These are phyloP conservation scores for Diglossa brunneiventris DNA, from an alignment of 2,113 vertebrate species.

Conservation along the genomic window DNA sequence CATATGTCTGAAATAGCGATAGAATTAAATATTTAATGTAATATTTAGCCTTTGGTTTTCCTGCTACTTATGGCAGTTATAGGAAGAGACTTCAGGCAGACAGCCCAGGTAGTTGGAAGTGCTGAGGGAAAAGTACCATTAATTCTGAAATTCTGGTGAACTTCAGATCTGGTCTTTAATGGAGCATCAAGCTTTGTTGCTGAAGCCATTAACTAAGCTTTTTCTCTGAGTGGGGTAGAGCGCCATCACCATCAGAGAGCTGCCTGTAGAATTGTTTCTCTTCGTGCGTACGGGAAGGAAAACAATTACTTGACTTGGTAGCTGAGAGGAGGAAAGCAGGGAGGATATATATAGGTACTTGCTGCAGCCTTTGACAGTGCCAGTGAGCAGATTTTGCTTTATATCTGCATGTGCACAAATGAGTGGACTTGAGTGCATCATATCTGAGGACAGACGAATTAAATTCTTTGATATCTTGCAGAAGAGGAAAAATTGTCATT, in stretches of 20 bases:
- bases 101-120: not conserved
- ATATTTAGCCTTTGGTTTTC: not conserved
- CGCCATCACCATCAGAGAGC: not conserved
- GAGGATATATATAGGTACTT: not conserved
- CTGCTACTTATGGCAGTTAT: not conserved
- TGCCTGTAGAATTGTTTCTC: not conserved
- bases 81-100: not conserved
- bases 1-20: not conserved
- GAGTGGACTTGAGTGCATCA: not conserved
- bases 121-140: not conserved
- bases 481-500: not conserved
- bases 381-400: not conserved
- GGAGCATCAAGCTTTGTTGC: not conserved
- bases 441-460: not conserved
- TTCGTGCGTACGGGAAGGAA: not conserved
- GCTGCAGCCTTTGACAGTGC: not conserved
- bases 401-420: not conserved
- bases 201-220: not conserved
- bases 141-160: not conserved
- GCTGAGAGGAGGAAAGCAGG: not conserved
- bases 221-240: not conserved
- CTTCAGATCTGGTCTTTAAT: not conserved
- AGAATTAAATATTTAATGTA: not conserved
- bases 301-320: not conserved
- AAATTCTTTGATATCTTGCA: not conserved